Evolutionary conservation across 2,888 invertebrate genomes (phyloP).

Genomic region (Spicauda simplicius): DNA sequence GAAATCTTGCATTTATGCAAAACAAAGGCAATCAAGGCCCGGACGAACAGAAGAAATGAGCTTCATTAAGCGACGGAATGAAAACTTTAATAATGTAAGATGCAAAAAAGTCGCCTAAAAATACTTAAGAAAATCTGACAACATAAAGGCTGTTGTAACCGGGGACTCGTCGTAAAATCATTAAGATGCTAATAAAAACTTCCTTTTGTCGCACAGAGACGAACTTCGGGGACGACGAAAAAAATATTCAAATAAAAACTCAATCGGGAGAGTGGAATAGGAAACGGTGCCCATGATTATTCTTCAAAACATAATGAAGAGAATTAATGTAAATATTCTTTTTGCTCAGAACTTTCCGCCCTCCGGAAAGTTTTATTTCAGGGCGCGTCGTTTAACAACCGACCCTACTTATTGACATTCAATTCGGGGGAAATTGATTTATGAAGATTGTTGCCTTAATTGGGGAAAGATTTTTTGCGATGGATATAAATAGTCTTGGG

Average conservation of each 20-base stretch:
- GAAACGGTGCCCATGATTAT: slow-evolving; percentile 83
- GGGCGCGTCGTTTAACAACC: slow-evolving; percentile 83
- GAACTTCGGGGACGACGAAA: slow-evolving; percentile 72
- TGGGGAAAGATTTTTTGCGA: slow-evolving; percentile 73
- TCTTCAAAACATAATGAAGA: slow-evolving; percentile 86
- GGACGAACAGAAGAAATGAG: slow-evolving; percentile 84
- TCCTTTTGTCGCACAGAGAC: slow-evolving; percentile 82
- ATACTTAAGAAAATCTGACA: slow-evolving; percentile 85
- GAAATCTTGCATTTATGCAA: slow-evolving; percentile 85
- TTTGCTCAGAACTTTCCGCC: slow-evolving; percentile 79
- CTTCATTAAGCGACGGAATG: slow-evolving; percentile 84
- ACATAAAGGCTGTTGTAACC: slow-evolving; percentile 85
- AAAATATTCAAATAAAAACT: slow-evolving; percentile 85
- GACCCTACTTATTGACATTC: slow-evolving; percentile 85
- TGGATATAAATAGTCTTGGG: slow-evolving; percentile 45
- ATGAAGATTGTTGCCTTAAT: slow-evolving; percentile 84
- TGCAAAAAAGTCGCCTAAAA: slow-evolving; percentile 84
- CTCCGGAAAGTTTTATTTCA: slow-evolving; percentile 85
- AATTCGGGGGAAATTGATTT: slow-evolving; percentile 85
- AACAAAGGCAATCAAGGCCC: slow-evolving; percentile 84
- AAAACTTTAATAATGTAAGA: slow-evolving; percentile 86
- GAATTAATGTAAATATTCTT: slow-evolving; percentile 86
- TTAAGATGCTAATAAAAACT: slow-evolving; percentile 86
- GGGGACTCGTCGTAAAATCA: slow-evolving; percentile 85
- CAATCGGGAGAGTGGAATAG: slow-evolving; percentile 79